A percentile compares a stretch with the other conserved stretches of the same genome.
Conservation (phyloP, 2,797 vertebrate genomes). For the Semaprochilodus insignis region DNA sequence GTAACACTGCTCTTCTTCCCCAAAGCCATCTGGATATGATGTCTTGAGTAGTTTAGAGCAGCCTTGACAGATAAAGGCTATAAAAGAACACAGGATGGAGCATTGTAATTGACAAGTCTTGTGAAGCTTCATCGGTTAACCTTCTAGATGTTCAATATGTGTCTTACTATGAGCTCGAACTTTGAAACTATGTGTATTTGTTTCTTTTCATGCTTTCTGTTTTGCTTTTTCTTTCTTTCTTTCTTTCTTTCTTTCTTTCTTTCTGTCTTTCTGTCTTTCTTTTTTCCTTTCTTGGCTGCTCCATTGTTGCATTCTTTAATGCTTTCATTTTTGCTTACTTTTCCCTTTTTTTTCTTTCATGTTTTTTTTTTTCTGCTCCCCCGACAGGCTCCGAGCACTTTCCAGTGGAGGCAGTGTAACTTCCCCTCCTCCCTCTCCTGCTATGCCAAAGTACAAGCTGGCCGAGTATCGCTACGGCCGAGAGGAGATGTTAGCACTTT, state of each 20-base stretch:
- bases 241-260: too few relatives aligned
- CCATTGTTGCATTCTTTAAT: too few relatives aligned
- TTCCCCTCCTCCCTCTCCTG: conserved; percentile 92
- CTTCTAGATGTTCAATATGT: background rate
- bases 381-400: conserved; percentile 90
- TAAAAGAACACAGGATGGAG: background rate
- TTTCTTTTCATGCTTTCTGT: background rate
- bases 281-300: conserved; percentile 20
- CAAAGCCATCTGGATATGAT: conserved; percentile 28
- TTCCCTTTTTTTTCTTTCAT: conserved; percentile 36
- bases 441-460: conserved; percentile 97
- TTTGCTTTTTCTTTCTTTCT: too few relatives aligned
- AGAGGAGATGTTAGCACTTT: conserved; percentile 97
- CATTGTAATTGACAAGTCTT: background rate
- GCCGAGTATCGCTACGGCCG: conserved; percentile 94
- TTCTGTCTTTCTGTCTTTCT: conserved; percentile 9
- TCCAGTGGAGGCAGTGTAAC: conserved; percentile 91
- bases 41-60: conserved; percentile 28
- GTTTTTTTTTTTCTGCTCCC: background rate
- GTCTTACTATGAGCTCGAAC: background rate
- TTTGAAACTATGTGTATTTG: background rate
- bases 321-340: conserved; percentile 30
- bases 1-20: conserved; percentile 12
- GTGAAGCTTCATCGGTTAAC: background rate
- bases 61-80: background rate